Percentiles rank a stretch among this genome's conserved stretches.
These are phyloP conservation scores for Emmelina monodactyla DNA, from an alignment of 2,888 invertebrate genomes.

Conservation along the genomic window DNA sequence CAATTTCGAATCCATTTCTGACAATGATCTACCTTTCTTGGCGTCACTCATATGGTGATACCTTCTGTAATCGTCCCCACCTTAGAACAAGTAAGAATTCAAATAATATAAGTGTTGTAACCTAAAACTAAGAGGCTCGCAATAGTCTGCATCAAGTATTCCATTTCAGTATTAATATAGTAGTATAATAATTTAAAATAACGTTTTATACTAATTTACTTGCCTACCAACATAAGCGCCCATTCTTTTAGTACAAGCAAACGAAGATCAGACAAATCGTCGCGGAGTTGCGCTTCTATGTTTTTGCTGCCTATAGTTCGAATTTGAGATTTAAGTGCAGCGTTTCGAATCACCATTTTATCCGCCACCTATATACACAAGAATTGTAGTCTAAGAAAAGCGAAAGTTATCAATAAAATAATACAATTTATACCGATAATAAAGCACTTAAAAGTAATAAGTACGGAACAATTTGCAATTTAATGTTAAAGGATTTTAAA, in stretches of 20 bases:
- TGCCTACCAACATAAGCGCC: constrained; percentile 64
- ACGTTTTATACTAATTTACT: constrained; percentile 3
- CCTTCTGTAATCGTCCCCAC: constrained; percentile 52
- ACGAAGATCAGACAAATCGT: constrained; percentile 67
- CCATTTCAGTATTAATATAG: not conserved
- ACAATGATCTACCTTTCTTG: constrained; percentile 62
- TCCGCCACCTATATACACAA: constrained; percentile 50
- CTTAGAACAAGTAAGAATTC: constrained; percentile 19
- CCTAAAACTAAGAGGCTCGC: not conserved
- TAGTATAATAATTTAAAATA: not conserved
- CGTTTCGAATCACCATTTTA: constrained; percentile 57
- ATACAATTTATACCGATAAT: too few relatives aligned
- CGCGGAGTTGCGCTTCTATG: constrained; percentile 51
- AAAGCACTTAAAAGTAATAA: too few relatives aligned
- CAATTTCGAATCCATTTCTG: constrained; percentile 70
- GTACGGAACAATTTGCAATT: too few relatives aligned
- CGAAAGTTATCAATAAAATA: too few relatives aligned
- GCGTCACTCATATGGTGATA: constrained; percentile 70
- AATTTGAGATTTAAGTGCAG: constrained; percentile 57
- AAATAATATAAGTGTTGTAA: too few relatives aligned
- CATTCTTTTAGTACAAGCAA: constrained; percentile 69
- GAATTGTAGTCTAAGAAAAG: not conserved
- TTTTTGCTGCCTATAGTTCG: constrained; percentile 56
- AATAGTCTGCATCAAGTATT: not conserved
- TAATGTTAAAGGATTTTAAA: too few relatives aligned